Conservation (phyloP, 1,140 invertebrate genomes). For the Hylaeus volcanicus region DNA sequence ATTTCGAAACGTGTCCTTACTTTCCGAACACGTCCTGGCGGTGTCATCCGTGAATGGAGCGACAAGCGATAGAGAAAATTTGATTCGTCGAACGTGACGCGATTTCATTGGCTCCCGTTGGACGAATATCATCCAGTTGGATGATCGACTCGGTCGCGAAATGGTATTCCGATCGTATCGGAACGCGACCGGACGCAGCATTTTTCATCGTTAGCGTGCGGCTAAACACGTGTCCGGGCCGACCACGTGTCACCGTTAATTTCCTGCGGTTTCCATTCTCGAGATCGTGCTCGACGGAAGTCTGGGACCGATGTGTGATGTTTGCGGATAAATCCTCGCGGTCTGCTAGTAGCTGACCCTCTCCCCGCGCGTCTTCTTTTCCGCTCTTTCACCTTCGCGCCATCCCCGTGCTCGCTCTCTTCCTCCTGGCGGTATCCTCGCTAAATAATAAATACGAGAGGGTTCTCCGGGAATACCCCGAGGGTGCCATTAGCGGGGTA, state of each 20-base stretch:
- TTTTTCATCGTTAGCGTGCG: slow-evolving; percentile 35
- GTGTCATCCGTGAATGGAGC: not conserved
- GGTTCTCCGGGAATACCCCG: slow-evolving; percentile 77
- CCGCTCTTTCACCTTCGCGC: slow-evolving; percentile 44
- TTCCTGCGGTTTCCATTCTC: slow-evolving; percentile 52
- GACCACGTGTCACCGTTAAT: slow-evolving; percentile 49
- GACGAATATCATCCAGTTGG: too few relatives aligned
- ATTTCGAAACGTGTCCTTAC: too few relatives aligned
- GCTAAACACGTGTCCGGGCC: slow-evolving; percentile 37
- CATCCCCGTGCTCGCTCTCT: slow-evolving; percentile 58
- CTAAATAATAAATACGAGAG: slow-evolving; percentile 81
- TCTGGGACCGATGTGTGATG: slow-evolving; percentile 67
- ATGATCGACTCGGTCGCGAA: too few relatives aligned
- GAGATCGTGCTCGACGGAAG: slow-evolving; percentile 55
- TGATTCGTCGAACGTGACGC: too few relatives aligned
- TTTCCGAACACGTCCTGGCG: too few relatives aligned
- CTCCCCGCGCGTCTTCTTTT: slow-evolving; percentile 10
- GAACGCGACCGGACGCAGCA: not conserved
- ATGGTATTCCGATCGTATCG: not conserved
- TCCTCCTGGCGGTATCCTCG: slow-evolving; percentile 60
- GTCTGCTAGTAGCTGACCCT: slow-evolving; percentile 33
- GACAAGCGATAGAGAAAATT: too few relatives aligned
- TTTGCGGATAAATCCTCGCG: slow-evolving; percentile 76
- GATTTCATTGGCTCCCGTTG: too few relatives aligned
- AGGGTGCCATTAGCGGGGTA: slow-evolving; percentile 80